Evolutionary conservation across 2,113 vertebrate species (phyloP), one percentile per base, ranked within the genome.

Genomic region (Nycticorax nycticorax): DNA sequence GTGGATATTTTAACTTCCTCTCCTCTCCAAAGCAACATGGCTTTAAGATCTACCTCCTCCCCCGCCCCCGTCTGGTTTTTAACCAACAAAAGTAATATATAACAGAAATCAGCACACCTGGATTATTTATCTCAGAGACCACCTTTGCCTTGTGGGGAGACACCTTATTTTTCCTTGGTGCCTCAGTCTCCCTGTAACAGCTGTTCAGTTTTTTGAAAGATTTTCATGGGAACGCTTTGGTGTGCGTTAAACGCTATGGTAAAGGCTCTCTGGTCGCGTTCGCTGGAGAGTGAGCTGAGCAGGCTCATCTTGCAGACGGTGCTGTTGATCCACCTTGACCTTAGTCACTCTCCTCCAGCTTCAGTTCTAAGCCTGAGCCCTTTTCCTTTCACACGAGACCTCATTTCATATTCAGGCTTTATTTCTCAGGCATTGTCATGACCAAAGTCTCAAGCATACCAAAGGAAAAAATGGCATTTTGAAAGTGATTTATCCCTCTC

Each of bases 261-360:
- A 32, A 85, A 82, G 11, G 4, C 4, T n/a, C 47, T 47, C 48
- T 5, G 1, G 28, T 35, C 3, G 1, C 1, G 1, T 32, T 55
- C 21, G 15, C 3, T 53, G n/a, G 9, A 39, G 21, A 55, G 27
- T 11, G 37, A 92, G 32, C 24, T 21, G 12, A 48, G 48, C 45
- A 71, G 47, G 15, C 19, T 85, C 3, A 3, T 32, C n/a, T 83
- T 3, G 0, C 33, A 55, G 9, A 43, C 3, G 1, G 20, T 80
- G 52, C 20, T 67, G 10, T 20, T 77, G 43, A 78, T 55, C 21
- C 2, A 0, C 37, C 20, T 76, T 83, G 62, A 66, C 48, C 22
- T 57, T 85, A 39, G 27, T 23, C 27, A 62, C 14, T 3, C 12
- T 96, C 21, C 22, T 89, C 27, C 30, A 88, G 14, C 39, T 81